Conservation (phyloP, 2,113 vertebrate genomes). For the Cyprinus carpio region DNA sequence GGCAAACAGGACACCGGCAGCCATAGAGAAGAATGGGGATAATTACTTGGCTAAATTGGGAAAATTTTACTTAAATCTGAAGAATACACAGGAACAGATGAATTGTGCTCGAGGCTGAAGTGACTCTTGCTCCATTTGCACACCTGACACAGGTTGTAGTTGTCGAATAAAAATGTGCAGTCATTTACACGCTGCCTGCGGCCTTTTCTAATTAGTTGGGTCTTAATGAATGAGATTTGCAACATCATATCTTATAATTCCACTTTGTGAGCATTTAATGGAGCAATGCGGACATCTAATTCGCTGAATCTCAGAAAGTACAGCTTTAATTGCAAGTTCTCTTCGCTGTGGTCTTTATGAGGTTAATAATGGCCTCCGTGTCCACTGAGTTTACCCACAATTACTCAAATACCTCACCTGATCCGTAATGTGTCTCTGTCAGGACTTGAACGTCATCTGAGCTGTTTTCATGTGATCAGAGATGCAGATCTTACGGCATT, state of each 20-base stretch:
- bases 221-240: slow-evolving; percentile 32
- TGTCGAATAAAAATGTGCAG: slow-evolving; percentile 11
- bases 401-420: neutral
- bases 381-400: neutral
- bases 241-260: slow-evolving; percentile 30
- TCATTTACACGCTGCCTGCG: slow-evolving; percentile 4
- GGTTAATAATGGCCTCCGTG: neutral
- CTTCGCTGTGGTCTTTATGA: neutral
- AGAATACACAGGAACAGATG: slow-evolving; percentile 7
- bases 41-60: slow-evolving; percentile 22
- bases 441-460: neutral
- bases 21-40: neutral
- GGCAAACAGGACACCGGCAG: slow-evolving; percentile 17
- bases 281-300: slow-evolving; percentile 24
- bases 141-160: slow-evolving; percentile 11
- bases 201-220: slow-evolving; percentile 39
- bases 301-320: neutral
- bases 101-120: slow-evolving; percentile 14
- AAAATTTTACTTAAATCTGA: slow-evolving; percentile 23
- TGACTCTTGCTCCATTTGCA: slow-evolving; percentile 7
- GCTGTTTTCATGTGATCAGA: neutral
- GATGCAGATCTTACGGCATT: neutral
- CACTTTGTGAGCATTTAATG: slow-evolving; percentile 23
- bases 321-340: neutral
- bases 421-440: neutral